Base-by-base conservation (phyloP, 1,140 invertebrate genomes). In the Ganaspis sp. region DNA sequence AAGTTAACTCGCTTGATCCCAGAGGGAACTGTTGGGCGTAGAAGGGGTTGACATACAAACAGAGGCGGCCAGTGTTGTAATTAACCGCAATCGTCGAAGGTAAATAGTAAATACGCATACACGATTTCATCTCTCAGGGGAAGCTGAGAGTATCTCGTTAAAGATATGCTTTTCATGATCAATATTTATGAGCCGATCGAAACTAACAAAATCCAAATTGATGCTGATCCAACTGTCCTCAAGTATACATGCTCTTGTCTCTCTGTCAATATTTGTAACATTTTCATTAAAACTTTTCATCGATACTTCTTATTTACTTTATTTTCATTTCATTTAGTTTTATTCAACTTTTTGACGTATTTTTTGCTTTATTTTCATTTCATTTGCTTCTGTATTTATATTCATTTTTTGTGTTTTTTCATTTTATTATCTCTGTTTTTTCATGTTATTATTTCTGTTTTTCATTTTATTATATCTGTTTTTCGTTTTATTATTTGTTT, bases 51-150 rank as follows among this genome's bases (percentile, higher is more conserved):
- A 82, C 81, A 82, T 77, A 79, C 83, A 82, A 79, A 84, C 77
- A 79, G 77, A 83, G 79, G 79, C 82, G 80, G 77, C 80, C 77
- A 84, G 81, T 76, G 79, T 78, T 81, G 83, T 84, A 84, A 84
- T 84, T 84, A 84, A 84, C 83, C 78, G 76, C 83, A 84, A 82
- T 82, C 77, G 79, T 82, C 79, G 76, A 76, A 42, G 73, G 81
- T 80, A 84, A 84, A 84, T 64, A 64, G 81, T 80, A 84, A 84
- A 84, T 64, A 64, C 58, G 23, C 80, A 82, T 78, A 79, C 76
- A 81, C 75, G 75, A 73, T 42, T 54, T 54, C 69, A 15, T 26
- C 49, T 80, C 80, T 76, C 78, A 69, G 69, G 80, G 80, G 78
- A 81, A 72, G 76, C 73, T 29, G 74, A 42, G 72, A 73, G 64